Percentiles rank a stretch among this genome's conserved stretches.
Evolutionary conservation across 2,113 vertebrate genomes (phyloP).

Genomic region (Platysteira castanea): DNA sequence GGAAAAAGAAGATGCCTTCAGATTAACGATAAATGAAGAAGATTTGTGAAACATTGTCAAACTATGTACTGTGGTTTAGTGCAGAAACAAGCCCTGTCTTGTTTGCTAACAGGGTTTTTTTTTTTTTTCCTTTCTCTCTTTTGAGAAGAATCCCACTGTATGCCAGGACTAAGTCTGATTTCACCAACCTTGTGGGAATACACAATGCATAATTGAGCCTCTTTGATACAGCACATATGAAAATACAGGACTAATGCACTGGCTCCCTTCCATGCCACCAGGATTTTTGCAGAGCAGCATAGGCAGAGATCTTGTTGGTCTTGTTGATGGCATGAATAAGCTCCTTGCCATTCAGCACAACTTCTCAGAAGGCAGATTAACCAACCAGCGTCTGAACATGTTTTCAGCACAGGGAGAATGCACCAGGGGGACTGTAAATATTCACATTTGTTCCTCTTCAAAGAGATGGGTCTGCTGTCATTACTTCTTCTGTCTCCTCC

Average conservation of each 20-base stretch:
- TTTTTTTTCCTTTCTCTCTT: not conserved
- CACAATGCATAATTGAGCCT: not conserved
- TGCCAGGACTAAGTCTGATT: not conserved
- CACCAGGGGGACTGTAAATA: constrained; percentile 29
- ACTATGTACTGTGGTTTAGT: not conserved
- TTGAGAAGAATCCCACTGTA: not conserved
- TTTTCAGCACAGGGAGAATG: constrained; percentile 6
- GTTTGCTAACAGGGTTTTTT: not conserved
- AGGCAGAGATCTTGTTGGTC: not conserved
- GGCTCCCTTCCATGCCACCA: not conserved
- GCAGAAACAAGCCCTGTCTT: not conserved
- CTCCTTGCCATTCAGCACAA: not conserved
- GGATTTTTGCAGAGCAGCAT: not conserved
- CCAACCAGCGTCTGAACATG: not conserved
- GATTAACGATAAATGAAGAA: not conserved
- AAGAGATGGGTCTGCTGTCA: constrained; percentile 30
- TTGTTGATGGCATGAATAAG: not conserved
- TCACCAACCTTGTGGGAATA: not conserved
- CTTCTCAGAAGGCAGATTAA: constrained; percentile 34
- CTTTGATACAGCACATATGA: not conserved
- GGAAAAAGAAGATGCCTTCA: not conserved
- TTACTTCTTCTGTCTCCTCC: not conserved
- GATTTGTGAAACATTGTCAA: not conserved
- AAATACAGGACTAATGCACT: not conserved
- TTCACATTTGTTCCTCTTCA: constrained; percentile 58